These are phyloP conservation scores for Oxycera nigricornis DNA, from an alignment of 2,888 invertebrate species.

Conservation along the genomic window DNA sequence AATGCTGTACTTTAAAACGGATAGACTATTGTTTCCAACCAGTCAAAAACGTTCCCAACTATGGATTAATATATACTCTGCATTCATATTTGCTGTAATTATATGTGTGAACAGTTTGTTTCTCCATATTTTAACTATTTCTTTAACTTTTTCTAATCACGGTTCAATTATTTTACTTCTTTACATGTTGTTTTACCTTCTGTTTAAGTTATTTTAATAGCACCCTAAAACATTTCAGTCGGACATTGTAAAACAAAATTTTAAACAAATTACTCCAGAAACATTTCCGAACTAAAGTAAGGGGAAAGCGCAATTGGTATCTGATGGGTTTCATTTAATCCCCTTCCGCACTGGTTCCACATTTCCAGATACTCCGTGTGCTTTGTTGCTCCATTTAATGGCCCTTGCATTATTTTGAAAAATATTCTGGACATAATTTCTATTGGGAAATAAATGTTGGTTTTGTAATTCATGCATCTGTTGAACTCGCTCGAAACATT, in stretches of 20 bases:
- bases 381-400: no score
- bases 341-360: not conserved
- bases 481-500: slow-evolving; percentile 32
- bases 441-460: slow-evolving; percentile 3
- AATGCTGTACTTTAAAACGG: slow-evolving; percentile 25
- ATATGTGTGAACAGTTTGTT: slow-evolving; percentile 43
- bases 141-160: slow-evolving; percentile 31
- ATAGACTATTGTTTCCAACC: slow-evolving; percentile 41
- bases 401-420: no score
- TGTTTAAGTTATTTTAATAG: slow-evolving; percentile 51
- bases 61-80: slow-evolving; percentile 2
- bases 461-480: slow-evolving; percentile 41
- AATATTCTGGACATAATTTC: slow-evolving; percentile 1
- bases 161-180: slow-evolving; percentile 17
- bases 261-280: slow-evolving; percentile 7
- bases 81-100: slow-evolving; percentile 36
- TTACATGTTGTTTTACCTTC: slow-evolving; percentile 20
- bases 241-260: slow-evolving; percentile 47
- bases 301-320: not conserved
- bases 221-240: slow-evolving; percentile 63
- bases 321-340: not conserved
- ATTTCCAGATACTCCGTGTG: not conserved
- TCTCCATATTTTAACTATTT: slow-evolving; percentile 41
- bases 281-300: slow-evolving; percentile 19
- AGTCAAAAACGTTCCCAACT: slow-evolving; percentile 47